Percentiles rank a stretch among this genome's conserved stretches.
Conservation (phyloP, 2,797 vertebrate species). For the Psittacula echo region DNA sequence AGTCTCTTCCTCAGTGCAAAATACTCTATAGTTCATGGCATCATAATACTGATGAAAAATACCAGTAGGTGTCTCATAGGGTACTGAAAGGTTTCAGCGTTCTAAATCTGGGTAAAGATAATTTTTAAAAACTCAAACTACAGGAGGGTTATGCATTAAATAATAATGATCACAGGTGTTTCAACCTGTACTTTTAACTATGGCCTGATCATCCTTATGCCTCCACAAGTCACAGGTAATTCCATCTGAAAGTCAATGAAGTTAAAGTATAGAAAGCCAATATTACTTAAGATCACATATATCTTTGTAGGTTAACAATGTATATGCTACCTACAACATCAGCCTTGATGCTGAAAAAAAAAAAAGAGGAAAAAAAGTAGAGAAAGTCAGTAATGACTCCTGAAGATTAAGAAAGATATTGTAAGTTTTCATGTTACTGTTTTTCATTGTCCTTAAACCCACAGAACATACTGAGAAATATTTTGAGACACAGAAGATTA, state of each 20-base stretch:
- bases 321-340: background rate
- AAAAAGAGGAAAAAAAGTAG: background rate
- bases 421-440: background rate
- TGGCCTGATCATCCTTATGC: background rate
- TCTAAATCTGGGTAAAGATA: background rate
- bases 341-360: background rate
- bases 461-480: background rate
- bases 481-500: background rate
- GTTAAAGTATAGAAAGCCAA: background rate
- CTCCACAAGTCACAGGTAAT: background rate
- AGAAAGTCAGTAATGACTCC: background rate
- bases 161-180: constrained; percentile 15
- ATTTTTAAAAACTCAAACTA: background rate
- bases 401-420: background rate
- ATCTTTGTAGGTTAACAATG: background rate
- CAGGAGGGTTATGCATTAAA: background rate
- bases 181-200: background rate
- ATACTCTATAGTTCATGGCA: background rate
- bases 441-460: background rate
- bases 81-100: background rate
- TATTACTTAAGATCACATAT: background rate
- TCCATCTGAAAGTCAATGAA: background rate
- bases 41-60: background rate
- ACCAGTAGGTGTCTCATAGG: background rate
- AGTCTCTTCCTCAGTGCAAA: background rate